phyloP scores from a whole-genome alignment of 1,140 invertebrate genomes.

The Pseudachorutes palmiensis region DNA sequence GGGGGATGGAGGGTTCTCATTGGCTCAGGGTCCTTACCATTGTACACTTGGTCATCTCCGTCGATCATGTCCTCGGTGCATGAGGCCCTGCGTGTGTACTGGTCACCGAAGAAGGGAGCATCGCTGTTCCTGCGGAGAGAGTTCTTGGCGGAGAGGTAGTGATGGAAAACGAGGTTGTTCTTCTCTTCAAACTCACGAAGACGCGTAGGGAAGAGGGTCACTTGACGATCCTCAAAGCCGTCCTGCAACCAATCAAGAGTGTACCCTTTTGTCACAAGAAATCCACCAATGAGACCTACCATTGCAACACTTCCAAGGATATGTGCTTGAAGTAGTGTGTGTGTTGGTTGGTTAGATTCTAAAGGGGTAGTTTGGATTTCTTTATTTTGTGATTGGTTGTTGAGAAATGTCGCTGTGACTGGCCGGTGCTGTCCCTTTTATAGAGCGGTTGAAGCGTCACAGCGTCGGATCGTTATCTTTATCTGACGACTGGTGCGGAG shows the following conservation, averaged over 20 bases:
- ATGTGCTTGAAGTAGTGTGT: no score
- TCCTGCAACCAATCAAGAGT: not conserved
- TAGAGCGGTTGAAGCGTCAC: no score
- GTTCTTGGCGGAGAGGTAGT: slow-evolving; percentile 9
- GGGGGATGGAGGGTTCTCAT: no score
- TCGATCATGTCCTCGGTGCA: slow-evolving; percentile 3
- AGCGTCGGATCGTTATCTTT: no score
- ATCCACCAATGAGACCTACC: no score
- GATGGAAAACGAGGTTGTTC: slow-evolving; percentile 15
- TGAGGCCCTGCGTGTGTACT: slow-evolving; percentile 12
- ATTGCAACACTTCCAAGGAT: no score
- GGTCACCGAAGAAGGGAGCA: slow-evolving; percentile 4
- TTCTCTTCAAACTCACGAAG: slow-evolving; percentile 16
- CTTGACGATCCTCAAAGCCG: not conserved
- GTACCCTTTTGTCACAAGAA: no score
- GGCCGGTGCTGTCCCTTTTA: no score
- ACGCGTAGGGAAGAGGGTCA: slow-evolving; percentile 15
- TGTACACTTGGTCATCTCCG: not conserved
- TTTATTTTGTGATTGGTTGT: not conserved
- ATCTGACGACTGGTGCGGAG: no score
- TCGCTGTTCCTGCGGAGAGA: slow-evolving; percentile 1
- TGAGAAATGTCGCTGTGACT: no score
- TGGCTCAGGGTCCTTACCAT: no score
- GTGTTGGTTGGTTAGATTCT: no score
- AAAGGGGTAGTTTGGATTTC: not conserved